phyloP scores from a whole-genome alignment of 2,888 invertebrate genomes.

The Mylabris sibirica region DNA sequence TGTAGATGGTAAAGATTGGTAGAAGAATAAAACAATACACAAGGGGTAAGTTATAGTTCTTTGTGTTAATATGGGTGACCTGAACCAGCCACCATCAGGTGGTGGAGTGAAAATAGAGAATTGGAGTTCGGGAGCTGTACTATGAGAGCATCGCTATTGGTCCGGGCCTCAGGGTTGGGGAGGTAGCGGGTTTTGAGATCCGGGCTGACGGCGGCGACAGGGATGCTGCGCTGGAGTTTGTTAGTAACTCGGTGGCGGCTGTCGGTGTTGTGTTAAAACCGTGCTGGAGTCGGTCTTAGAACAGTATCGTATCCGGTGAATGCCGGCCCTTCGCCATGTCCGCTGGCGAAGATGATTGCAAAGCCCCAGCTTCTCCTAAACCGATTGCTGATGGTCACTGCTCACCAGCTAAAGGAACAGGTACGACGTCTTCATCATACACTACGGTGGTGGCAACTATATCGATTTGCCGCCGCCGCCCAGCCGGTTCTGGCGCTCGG shows the following conservation, averaged over 20 bases:
- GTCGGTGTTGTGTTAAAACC: slow-evolving; percentile 44
- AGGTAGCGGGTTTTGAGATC: slow-evolving; percentile 33
- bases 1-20: not conserved
- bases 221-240: slow-evolving; percentile 66
- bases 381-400: slow-evolving; percentile 60
- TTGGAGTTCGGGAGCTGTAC: slow-evolving; percentile 23
- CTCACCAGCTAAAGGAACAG: slow-evolving; percentile 58
- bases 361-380: slow-evolving; percentile 52
- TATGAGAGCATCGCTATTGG: slow-evolving; percentile 26
- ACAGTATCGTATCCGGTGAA: slow-evolving; percentile 50
- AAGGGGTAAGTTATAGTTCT: slow-evolving; percentile 18
- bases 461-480: slow-evolving; percentile 44
- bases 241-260: slow-evolving; percentile 52
- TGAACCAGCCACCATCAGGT: slow-evolving; percentile 20
- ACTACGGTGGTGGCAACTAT: not conserved
- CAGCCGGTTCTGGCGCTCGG: slow-evolving; percentile 54
- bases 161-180: slow-evolving; percentile 40
- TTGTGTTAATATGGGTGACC: slow-evolving; percentile 13
- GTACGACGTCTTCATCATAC: slow-evolving; percentile 40
- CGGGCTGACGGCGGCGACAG: slow-evolving; percentile 40
- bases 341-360: slow-evolving; percentile 57
- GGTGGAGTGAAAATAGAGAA: slow-evolving; percentile 21
- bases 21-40: not conserved
- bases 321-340: slow-evolving; percentile 55
- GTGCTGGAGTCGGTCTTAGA: slow-evolving; percentile 56